A percentile compares a stretch with the other conserved stretches of the same genome.
Conservation (phyloP, 1,140 invertebrate species). For the Anthonomus grandis region DNA sequence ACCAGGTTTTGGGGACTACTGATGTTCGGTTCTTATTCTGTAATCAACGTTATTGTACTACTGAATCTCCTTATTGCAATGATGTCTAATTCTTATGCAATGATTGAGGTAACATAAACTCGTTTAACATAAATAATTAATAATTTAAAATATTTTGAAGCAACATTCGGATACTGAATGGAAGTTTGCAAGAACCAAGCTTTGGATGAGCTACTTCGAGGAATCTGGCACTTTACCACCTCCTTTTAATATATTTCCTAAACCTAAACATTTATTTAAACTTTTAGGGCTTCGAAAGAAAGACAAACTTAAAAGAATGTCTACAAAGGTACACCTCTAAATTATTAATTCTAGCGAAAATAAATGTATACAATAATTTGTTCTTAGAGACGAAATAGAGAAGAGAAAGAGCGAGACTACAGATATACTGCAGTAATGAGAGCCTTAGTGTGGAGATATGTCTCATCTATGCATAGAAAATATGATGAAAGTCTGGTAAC, state of each 20-base stretch:
- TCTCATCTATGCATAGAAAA: conserved; percentile 73
- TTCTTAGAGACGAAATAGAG: conserved; percentile 41
- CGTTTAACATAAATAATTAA: conserved; percentile 5
- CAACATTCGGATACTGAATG: conserved; percentile 53
- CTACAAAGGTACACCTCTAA: conserved; percentile 54
- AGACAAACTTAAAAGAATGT: conserved; percentile 64
- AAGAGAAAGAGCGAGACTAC: conserved; percentile 61
- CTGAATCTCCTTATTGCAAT: conserved; percentile 85
- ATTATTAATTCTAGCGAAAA: neutral
- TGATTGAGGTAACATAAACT: conserved; percentile 58
- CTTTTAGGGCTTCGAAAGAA: conserved; percentile 65
- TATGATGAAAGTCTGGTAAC: conserved; percentile 75
- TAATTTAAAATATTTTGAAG: conserved; percentile 19
- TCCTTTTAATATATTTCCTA: conserved; percentile 82
- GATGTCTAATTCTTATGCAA: conserved; percentile 87
- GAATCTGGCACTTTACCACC: conserved; percentile 78
- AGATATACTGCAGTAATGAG: conserved; percentile 77
- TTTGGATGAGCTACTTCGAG: conserved; percentile 92
- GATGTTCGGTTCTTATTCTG: conserved; percentile 79
- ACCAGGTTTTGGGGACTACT: conserved; percentile 77
- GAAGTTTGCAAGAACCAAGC: conserved; percentile 85
- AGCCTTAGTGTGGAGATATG: conserved; percentile 80
- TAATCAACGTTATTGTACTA: conserved; percentile 82
- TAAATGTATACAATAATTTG: neutral
- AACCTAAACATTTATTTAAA: conserved; percentile 65